Evolutionary conservation across 2,797 vertebrate genomes (phyloP).

Genomic region (Zonotrichia albicollis): DNA sequence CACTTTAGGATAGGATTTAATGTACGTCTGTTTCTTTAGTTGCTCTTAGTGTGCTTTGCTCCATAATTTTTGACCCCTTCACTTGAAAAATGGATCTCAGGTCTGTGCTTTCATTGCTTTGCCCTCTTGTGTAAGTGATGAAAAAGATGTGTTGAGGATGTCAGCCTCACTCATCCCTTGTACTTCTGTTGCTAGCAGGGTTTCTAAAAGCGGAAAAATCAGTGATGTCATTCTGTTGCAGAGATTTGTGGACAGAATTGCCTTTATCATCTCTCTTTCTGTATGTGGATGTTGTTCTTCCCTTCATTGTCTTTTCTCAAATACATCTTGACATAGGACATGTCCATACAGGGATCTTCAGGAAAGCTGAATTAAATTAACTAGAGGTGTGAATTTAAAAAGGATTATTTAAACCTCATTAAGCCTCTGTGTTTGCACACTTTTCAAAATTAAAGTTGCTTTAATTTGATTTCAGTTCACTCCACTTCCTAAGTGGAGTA

Average conservation of each 20-base stretch:
- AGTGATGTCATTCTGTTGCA: not conserved
- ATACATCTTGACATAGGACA: not conserved
- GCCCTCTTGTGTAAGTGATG: not conserved
- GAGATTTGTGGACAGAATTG: not conserved
- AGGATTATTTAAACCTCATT: slow-evolving; percentile 64
- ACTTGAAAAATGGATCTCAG: not conserved
- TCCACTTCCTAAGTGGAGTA: slow-evolving; percentile 40
- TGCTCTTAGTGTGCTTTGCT: not conserved
- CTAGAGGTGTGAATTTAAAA: slow-evolving; percentile 51
- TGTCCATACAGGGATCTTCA: not conserved
- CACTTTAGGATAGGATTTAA: not conserved
- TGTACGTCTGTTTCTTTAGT: not conserved
- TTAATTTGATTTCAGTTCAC: slow-evolving; percentile 57
- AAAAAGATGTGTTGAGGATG: not conserved
- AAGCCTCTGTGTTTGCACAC: slow-evolving; percentile 35
- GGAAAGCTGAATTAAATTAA: slow-evolving; percentile 42
- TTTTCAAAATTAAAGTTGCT: slow-evolving; percentile 35
- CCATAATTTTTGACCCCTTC: not conserved
- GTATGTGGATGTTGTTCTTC: not conserved
- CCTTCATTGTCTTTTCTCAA: not conserved
- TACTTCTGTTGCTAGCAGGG: not conserved
- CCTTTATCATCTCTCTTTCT: not conserved
- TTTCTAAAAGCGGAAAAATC: not conserved
- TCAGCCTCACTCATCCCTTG: fast-evolving
- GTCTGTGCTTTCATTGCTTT: not conserved